Conservation (phyloP, 1,140 invertebrate species). For the Magallana gigas region DNA sequence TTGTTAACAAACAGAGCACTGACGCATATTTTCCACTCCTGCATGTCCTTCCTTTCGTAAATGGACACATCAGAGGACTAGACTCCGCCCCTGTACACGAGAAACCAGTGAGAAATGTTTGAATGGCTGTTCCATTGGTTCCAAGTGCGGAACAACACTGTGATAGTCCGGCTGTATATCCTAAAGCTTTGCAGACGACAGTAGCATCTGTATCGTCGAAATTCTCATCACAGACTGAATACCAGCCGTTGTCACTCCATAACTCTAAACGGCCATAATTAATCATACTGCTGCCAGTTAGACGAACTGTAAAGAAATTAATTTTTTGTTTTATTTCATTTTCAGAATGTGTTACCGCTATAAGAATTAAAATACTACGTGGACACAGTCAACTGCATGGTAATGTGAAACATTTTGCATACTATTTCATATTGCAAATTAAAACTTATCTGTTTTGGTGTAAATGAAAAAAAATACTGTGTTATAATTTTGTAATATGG, state of each 20-base stretch:
- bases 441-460: no score
- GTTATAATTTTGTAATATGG: no score
- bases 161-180: neutral
- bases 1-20: constrained; percentile 1
- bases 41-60: neutral
- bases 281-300: neutral
- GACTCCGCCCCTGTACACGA: neutral
- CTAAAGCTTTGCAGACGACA: constrained; percentile 35
- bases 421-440: no score
- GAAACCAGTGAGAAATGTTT: neutral
- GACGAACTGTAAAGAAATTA: constrained; percentile 16
- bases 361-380: no score
- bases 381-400: no score
- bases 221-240: constrained; percentile 35
- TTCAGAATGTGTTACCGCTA: no score
- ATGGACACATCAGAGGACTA: neutral
- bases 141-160: constrained; percentile 40
- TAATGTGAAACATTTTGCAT: no score
- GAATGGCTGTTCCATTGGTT: neutral
- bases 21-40: constrained; percentile 35
- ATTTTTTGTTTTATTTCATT: no score
- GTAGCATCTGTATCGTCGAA: constrained; percentile 42
- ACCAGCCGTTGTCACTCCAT: neutral
- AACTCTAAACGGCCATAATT: constrained; percentile 43
- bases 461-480: no score